These are phyloP conservation scores for Karalla daura DNA, from an alignment of 2,797 vertebrate genomes.

Conservation along the genomic window DNA sequence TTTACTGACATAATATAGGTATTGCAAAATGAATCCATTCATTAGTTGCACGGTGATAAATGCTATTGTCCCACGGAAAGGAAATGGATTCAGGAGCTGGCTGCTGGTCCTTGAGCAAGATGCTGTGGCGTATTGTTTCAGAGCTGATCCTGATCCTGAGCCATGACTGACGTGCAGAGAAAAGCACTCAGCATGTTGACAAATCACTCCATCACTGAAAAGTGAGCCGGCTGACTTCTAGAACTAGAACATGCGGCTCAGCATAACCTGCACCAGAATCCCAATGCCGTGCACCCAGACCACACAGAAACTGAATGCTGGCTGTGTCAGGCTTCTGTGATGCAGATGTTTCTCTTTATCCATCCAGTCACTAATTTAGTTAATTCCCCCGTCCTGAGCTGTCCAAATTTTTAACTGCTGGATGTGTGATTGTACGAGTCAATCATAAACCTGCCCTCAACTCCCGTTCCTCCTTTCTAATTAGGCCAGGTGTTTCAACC, in stretches of 20 bases:
- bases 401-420: background rate
- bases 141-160: slow-evolving; percentile 7
- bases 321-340: slow-evolving; percentile 10
- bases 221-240: slow-evolving; percentile 30
- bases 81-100: slow-evolving; percentile 2
- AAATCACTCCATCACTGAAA: slow-evolving; percentile 26
- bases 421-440: background rate
- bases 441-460: slow-evolving; percentile 14
- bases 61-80: background rate
- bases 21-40: background rate
- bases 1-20: background rate
- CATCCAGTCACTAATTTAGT: background rate
- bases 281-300: slow-evolving; percentile 20
- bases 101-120: slow-evolving; percentile 1
- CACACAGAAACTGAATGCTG: background rate
- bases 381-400: background rate
- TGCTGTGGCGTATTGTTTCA: slow-evolving; percentile 5
- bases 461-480: slow-evolving; percentile 14
- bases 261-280: slow-evolving; percentile 25
- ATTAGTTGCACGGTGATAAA: background rate
- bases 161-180: slow-evolving; percentile 1
- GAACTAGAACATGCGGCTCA: slow-evolving; percentile 40
- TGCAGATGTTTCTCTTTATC: slow-evolving; percentile 15
- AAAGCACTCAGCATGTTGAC: slow-evolving; percentile 31
- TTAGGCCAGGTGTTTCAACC: background rate